phyloP scores from a whole-genome alignment of 2,888 invertebrate species.

The Anarsia innoxiella region DNA sequence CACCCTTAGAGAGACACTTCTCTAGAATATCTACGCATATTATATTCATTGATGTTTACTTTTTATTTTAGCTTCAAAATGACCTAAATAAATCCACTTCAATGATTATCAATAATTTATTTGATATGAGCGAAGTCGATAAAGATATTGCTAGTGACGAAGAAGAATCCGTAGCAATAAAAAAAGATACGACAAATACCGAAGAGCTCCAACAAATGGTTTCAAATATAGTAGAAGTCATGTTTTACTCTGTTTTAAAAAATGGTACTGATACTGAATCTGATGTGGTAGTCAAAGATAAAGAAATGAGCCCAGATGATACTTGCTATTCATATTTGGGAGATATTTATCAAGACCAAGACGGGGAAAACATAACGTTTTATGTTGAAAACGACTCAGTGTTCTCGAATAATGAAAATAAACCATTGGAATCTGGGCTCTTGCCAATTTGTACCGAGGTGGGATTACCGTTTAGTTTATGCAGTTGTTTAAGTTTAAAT shows the following conservation, averaged over 20 bases:
- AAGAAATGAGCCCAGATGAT: conserved; percentile 26
- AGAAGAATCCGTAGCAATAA: conserved; percentile 19
- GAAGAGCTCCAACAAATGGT: too few species aligned
- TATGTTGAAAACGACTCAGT: conserved; percentile 27
- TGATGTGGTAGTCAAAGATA: conserved; percentile 9
- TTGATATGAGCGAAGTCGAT: conserved; percentile 60
- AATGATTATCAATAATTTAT: conserved; percentile 52
- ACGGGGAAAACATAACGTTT: conserved; percentile 32
- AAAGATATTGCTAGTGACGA: conserved; percentile 25
- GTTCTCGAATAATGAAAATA: neutral
- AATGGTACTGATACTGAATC: neutral
- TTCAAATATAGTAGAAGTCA: too few species aligned
- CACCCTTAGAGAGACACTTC: too few species aligned
- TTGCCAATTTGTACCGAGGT: conserved; percentile 15
- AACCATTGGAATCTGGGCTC: conserved; percentile 11
- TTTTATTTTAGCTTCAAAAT: conserved; percentile 30
- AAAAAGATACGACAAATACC: too few species aligned
- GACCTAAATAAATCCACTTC: conserved; percentile 48
- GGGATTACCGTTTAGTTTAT: too few species aligned
- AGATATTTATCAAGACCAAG: conserved; percentile 33
- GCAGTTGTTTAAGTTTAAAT: too few species aligned
- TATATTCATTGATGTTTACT: conserved; percentile 7
- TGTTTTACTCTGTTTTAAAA: neutral
- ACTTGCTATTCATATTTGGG: conserved; percentile 45
- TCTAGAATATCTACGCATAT: neutral